Base-by-base conservation (phyloP, 2,797 vertebrate genomes). In the Valencia hispanica region DNA sequence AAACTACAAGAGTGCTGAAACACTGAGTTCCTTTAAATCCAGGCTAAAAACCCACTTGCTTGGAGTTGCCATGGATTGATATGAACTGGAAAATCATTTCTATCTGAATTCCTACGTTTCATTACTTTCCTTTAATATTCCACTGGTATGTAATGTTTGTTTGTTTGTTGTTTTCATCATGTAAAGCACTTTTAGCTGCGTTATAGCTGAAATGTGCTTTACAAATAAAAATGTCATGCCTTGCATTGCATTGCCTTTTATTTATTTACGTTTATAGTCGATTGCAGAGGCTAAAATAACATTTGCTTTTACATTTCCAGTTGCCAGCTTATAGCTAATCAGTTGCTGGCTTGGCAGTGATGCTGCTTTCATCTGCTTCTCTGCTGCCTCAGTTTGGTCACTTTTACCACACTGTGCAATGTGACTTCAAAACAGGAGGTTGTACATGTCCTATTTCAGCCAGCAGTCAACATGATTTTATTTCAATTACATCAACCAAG, bases 391-490 rank as follows among this genome's bases (percentile, higher is more conserved):
- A 12, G 2, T 73, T 63, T 73, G 57, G 45, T 63, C 30, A 30
- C 57, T 32, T 73, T 43, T 5, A 30, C 71, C 39, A 17, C 18
- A 27, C 27, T n/a, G 22, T 50, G 30, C 45, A 70, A 32, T 34
- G 25, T 32, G 55, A 32, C n/a, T 45, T 17, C n/a, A 30, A 59
- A 53, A 57, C 71, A 59, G 32, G 51, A 59, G 39, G 53, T 57
- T 72, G 51, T 72, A 57, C 48, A 72, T 72, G 39, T 57, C 34
- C 36, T 72, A 39, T 27, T 72, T 59, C 71, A 6, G 25, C 15
- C 34, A 59, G 27, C 71, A 43, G 53, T 59, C 71, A 72, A 72
- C 51, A 43, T 45, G 41, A 72, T 72, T 72, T 72, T 72, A 57
- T 36, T 72, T 72, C 36, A 72, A n/a, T 39, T 55, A 59, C 71